Base-by-base conservation (phyloP, 2,888 invertebrate genomes). In the Thelaira solivaga region DNA sequence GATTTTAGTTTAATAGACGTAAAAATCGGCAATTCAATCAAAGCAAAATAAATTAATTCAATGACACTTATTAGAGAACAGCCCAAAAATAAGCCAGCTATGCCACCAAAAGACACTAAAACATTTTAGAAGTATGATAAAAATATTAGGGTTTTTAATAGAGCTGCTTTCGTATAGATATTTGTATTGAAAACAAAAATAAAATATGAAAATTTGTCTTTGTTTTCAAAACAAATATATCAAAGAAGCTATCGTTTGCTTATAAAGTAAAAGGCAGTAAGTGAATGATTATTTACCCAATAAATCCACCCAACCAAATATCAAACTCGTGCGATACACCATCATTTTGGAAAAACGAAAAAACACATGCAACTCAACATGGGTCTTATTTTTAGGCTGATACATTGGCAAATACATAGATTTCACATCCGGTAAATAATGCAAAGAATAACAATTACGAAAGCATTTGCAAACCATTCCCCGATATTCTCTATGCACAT, bases 51-150 rank as follows among this genome's bases (percentile, higher is more conserved):
- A 2, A 88, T 34, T 11, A 90, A 76, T 82, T 90, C 90, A 6
- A 88, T 85, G 5, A 86, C 83, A 80, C 90, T 90, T 53, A 90
- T 83, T 5, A 91, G 80, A 1, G 90, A 90, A 39, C 89, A 90
- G 18, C 90, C 90, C 24, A 90, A 81, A 77, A 90, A 90, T 8
- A 90, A 86, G n/a, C 90, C 89, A 51, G 88, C 90, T 69, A 90
- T 89, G 4, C 90, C 89, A 3, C 90, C 90, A 83, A 90, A 90
- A 7, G 89, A 87, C 18, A 90, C 90, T 88, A 68, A 3, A 81
- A 81, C n/a, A 5, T 51, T 4, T 22, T 11, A 26, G 31, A 36
- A 18, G 5, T 47, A 29, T 13, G 7, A 41, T 13, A 26, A 53
- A 39, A n/a, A 34, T 7, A 24, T 13, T 26, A 36, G 29, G 4